A percentile compares a stretch with the other conserved stretches of the same genome.
Evolutionary conservation across 2,113 vertebrate genomes (phyloP).

Genomic region (Charina bottae): DNA sequence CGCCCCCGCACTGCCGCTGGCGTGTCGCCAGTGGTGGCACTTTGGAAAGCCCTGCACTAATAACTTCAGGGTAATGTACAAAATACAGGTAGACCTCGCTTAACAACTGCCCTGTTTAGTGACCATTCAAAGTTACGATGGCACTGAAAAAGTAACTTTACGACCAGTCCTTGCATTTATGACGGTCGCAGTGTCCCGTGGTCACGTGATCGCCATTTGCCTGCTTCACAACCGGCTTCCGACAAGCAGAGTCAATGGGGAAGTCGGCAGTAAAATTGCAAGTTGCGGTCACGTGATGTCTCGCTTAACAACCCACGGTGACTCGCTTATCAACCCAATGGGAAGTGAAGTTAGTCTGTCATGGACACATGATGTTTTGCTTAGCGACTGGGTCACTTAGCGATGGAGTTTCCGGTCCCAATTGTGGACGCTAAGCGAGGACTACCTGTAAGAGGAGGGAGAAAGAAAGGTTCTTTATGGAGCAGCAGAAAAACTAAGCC

Average conservation of each 20-base stretch:
- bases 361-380: neutral
- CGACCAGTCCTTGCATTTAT: neutral
- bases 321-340: neutral
- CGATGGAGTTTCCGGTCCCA: neutral
- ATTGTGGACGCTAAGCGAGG: neutral
- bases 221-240: neutral
- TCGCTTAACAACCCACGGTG: neutral
- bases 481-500: neutral
- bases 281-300: neutral
- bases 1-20: too few relatives aligned
- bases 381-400: neutral
- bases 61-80: neutral
- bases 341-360: neutral
- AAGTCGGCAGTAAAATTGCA: neutral
- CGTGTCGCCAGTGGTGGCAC: too few relatives aligned
- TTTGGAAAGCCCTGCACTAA: too few relatives aligned
- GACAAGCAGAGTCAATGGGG: neutral
- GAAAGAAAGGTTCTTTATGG: neutral
- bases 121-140: neutral
- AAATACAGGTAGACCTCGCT: neutral
- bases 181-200: neutral
- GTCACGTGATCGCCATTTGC: neutral
- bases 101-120: neutral
- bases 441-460: neutral
- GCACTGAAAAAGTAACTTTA: neutral